Base-by-base conservation (phyloP, 2,113 vertebrate species). In the Struthidea cinerea region DNA sequence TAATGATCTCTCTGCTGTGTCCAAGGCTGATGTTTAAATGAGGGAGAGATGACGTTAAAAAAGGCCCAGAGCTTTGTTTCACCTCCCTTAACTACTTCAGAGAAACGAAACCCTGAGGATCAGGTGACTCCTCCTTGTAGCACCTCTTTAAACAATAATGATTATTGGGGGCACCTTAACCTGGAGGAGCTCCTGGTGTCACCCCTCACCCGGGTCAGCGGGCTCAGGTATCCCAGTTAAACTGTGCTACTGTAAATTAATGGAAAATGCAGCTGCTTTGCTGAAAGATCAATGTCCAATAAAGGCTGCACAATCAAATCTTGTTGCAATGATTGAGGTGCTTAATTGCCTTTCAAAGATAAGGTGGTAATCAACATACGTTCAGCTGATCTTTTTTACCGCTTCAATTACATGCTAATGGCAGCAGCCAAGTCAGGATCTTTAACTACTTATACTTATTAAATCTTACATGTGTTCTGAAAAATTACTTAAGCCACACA, bases 401-500 rank as follows among this genome's bases (percentile, higher is more conserved):
- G 98, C 98, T 98, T 99, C 98, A 99, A 99, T 99, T 99, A 98
- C 98, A 97, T 98, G 94, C 97, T 98, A 98, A 99, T 98, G 98
- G 98, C 97, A 98, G 98, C 97, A 98, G 98, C 98, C 98, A 97
- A 98, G 98, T 98, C 98, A 98, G 98, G 98, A 99, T 99, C 98
- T 99, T 99, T 99, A 99, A 99, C 98, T 99, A 98, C 98, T 98
- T 98, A 98, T 96, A 94, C 98, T 98, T 98, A 98, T 99, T 99
- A 99, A 98, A 99, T 99, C 98, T 98, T 98, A 98, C 49, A 84
- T 98, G 98, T 97, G 97, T 98, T 97, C 98, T 98, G 98, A 98
- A 98, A 99, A 98, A 98, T 98, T 98, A 97, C 97, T 97, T 96
- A 97, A 98, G 96, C 97, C 94, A 94, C 83, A 86, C 96, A 97